A percentile compares a stretch with the other conserved stretches of the same genome.
Evolutionary conservation across 1,140 invertebrate genomes (phyloP).

Genomic region (Sitobion miscanthi): DNA sequence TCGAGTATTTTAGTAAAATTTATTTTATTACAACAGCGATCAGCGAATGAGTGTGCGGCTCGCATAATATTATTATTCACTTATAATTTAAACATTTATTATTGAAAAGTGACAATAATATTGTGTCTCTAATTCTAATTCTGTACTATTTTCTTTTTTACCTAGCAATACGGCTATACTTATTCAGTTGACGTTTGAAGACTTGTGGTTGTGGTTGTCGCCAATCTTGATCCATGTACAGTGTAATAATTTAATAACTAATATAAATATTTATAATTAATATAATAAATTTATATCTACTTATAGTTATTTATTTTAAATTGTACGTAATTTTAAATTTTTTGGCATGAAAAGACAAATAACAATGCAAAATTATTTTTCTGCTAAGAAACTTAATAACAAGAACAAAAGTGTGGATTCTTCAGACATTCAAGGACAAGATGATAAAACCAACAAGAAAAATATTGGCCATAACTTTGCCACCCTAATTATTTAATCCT

Average conservation of each 20-base stretch:
- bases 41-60: no score
- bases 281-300: background rate
- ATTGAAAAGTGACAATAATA: background rate
- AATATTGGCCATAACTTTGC: no score
- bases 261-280: background rate
- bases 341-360: constrained; percentile 5
- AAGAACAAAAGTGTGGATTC: background rate
- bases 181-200: no score
- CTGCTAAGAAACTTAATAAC: background rate
- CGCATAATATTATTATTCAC: no score
- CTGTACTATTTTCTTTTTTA: background rate
- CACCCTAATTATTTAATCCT: no score
- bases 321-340: background rate
- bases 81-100: no score
- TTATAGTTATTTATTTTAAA: no score
- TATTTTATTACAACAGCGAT: no score
- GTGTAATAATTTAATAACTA: background rate
- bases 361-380: constrained; percentile 20
- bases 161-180: background rate
- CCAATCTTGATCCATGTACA: background rate
- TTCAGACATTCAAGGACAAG: background rate
- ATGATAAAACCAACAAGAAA: background rate
- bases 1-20: no score
- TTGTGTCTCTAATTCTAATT: background rate
- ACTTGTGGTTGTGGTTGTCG: constrained; percentile 6